A percentile compares a stretch with the other conserved stretches of the same genome.
phyloP scores from a whole-genome alignment of 2,888 invertebrate species.

The Lagria hirta region DNA sequence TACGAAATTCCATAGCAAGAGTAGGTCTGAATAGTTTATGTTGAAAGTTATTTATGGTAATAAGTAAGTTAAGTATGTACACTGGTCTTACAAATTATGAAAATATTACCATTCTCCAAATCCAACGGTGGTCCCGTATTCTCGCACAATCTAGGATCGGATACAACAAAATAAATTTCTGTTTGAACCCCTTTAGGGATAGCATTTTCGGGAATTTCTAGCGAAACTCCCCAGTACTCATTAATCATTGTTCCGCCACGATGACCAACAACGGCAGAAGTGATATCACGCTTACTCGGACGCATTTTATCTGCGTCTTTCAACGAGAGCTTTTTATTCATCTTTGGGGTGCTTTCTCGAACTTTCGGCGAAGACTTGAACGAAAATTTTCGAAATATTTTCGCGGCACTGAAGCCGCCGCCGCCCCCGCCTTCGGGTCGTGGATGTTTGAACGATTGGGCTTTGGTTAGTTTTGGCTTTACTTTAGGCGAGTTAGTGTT shows the following conservation, averaged over 20 bases:
- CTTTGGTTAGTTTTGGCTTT: conserved; percentile 53
- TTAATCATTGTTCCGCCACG: conserved; percentile 83
- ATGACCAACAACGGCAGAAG: conserved; percentile 65
- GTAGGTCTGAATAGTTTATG: background rate
- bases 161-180: conserved; percentile 91
- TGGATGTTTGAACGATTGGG: conserved; percentile 53
- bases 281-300: conserved; percentile 52
- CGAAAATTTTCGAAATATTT: conserved; percentile 50
- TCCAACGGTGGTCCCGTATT: conserved; percentile 75
- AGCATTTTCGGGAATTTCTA: conserved; percentile 87
- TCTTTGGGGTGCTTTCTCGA: conserved; percentile 42
- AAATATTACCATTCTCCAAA: conserved; percentile 78
- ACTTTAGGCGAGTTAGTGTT: conserved; percentile 49
- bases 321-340: conserved; percentile 44
- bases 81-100: conserved; percentile 39
- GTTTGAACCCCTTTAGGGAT: conserved; percentile 79
- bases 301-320: conserved; percentile 46
- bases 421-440: conserved; percentile 40
- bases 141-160: conserved; percentile 71
- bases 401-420: conserved; percentile 44
- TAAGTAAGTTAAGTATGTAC: conserved; percentile 42
- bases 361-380: conserved; percentile 43
- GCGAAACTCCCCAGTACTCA: conserved; percentile 86
- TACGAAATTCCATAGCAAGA: too few relatives aligned
- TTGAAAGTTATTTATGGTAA: too few relatives aligned